These are phyloP conservation scores for Drosophila setosimentum DNA, from an alignment of 2,888 invertebrate genomes.

Conservation along the genomic window DNA sequence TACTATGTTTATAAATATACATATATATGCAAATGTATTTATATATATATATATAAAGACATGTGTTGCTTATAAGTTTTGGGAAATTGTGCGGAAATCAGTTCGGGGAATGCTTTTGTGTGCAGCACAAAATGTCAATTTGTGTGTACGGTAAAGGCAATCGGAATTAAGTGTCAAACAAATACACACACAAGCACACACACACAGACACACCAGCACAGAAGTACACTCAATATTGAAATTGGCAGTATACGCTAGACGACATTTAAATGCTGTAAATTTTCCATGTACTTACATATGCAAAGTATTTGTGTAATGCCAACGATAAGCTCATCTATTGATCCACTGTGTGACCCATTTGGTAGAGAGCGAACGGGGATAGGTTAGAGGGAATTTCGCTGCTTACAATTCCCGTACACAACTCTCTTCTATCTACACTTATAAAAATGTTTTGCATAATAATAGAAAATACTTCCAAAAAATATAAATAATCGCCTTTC, in stretches of 20 bases:
- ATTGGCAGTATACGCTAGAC: conserved; percentile 36
- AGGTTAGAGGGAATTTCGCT: background rate
- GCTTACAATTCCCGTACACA: conserved; percentile 24
- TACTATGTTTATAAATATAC: background rate
- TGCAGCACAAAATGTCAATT: conserved; percentile 71
- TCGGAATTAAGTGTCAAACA: conserved; percentile 77
- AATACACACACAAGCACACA: conserved; percentile 23
- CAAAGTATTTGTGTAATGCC: conserved; percentile 77
- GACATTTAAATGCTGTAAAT: conserved; percentile 73
- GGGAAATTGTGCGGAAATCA: conserved; percentile 40
- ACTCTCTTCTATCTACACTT: background rate
- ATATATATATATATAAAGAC: background rate
- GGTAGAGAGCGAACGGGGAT: background rate
- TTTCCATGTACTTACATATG: conserved; percentile 61
- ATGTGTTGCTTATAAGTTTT: background rate
- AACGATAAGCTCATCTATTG: conserved; percentile 75
- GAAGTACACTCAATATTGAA: conserved; percentile 13
- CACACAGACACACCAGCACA: conserved; percentile 3
- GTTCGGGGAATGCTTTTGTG: conserved; percentile 39
- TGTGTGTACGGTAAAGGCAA: conserved; percentile 77
- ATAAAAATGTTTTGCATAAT: background rate
- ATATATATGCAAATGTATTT: background rate
- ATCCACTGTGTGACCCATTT: conserved; percentile 56
- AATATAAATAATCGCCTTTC: background rate
- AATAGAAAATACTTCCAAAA: background rate